These are phyloP conservation scores for Trichomalopsis sarcophagae DNA, from an alignment of 1,140 invertebrate species.

Conservation along the genomic window DNA sequence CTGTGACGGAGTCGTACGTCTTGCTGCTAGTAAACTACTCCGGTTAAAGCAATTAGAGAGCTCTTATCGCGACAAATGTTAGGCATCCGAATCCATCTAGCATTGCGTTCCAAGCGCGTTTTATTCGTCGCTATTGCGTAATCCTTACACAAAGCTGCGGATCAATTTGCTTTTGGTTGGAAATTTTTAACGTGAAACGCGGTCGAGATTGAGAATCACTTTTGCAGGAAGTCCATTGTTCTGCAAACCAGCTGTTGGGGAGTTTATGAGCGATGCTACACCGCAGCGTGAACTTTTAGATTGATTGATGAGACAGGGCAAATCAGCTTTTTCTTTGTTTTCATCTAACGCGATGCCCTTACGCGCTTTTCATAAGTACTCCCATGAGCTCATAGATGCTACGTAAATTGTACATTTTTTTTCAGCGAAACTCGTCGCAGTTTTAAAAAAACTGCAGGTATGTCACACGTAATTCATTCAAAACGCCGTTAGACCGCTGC, in stretches of 20 bases:
- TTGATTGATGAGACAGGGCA: constrained; percentile 39
- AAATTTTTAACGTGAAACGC: not conserved
- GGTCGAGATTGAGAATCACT: not conserved
- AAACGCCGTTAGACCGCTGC: not conserved
- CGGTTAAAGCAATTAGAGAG: not conserved
- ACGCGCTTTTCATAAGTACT: too few relatives aligned
- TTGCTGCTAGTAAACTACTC: not conserved
- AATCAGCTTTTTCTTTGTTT: constrained; percentile 36
- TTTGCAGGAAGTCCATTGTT: constrained; percentile 15
- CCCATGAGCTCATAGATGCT: too few relatives aligned
- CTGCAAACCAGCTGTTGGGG: not conserved
- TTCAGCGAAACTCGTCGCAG: too few relatives aligned
- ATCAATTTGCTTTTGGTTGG: too few relatives aligned
- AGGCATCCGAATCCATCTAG: not conserved
- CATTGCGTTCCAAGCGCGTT: not conserved
- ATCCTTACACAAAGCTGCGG: too few relatives aligned
- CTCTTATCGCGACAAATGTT: not conserved
- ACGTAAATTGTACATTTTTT: too few relatives aligned
- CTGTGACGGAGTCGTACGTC: not conserved
- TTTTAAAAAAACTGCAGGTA: too few relatives aligned
- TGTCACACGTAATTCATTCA: too few relatives aligned
- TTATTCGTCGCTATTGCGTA: not conserved
- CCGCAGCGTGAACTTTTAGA: not conserved
- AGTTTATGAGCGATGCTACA: not conserved
- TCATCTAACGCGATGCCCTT: not conserved